Evolutionary conservation across 2,113 vertebrate species (phyloP).

Genomic region (Lutjanus erythropterus): DNA sequence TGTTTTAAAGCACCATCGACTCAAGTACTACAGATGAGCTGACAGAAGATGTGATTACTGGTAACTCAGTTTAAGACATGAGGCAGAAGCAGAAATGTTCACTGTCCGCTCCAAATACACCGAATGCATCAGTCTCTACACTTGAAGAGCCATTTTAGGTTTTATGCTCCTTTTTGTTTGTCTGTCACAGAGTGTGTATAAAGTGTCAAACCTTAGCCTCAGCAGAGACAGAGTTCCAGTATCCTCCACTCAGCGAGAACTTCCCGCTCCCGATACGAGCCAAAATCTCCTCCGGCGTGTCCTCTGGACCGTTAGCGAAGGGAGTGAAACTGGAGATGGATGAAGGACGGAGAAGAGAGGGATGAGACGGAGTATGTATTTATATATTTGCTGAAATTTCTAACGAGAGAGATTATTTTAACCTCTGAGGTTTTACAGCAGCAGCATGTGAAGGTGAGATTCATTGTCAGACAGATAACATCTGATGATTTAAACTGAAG

Average conservation of each 20-base stretch:
- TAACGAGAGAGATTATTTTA: not conserved
- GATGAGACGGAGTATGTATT: not conserved
- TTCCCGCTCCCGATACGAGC: slow-evolving; percentile 95
- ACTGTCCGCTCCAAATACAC: too few species aligned
- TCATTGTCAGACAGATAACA: too few species aligned
- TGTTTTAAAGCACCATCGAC: too few species aligned
- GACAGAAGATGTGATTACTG: too few species aligned
- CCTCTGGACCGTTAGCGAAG: slow-evolving; percentile 95
- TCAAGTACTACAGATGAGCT: too few species aligned
- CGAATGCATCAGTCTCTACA: not conserved
- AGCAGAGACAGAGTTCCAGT: slow-evolving; percentile 95
- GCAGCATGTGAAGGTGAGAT: too few species aligned
- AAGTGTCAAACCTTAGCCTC: slow-evolving; percentile 90
- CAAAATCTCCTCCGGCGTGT: slow-evolving; percentile 96
- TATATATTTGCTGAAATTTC: not conserved
- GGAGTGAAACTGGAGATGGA: slow-evolving; percentile 89
- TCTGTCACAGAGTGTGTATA: too few species aligned
- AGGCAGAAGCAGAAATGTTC: not conserved
- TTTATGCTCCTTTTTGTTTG: not conserved
- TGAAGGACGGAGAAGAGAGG: not conserved
- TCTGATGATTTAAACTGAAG: too few species aligned
- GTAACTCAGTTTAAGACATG: not conserved
- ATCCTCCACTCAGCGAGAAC: slow-evolving; percentile 94
- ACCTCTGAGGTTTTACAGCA: not conserved
- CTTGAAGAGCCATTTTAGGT: not conserved